A percentile compares a stretch with the other conserved stretches of the same genome.
Evolutionary conservation across 2,113 vertebrate species (phyloP).

Genomic region (Rhodinocichla rosea): DNA sequence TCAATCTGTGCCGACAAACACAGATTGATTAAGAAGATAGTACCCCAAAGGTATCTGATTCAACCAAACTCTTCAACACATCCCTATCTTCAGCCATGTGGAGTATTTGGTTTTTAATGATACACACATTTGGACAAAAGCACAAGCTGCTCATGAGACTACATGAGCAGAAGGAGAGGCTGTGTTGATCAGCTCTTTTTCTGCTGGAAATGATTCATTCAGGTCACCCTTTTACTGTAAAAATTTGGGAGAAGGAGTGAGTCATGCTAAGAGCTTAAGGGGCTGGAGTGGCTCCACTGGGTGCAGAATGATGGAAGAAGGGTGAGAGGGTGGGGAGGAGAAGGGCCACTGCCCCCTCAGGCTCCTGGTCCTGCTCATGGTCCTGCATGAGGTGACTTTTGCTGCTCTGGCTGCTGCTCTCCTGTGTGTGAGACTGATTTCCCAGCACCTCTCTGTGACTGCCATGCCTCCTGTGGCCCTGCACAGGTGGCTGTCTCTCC

Average conservation of each 20-base stretch:
- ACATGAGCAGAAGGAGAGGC: neutral
- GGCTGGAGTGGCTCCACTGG: neutral
- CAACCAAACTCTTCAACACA: neutral
- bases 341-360: neutral
- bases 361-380: neutral
- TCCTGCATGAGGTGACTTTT: neutral
- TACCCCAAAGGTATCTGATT: neutral
- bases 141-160: neutral
- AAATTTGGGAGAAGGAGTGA: neutral
- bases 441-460: neutral
- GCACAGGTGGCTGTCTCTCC: fast-evolving
- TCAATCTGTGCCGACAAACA: neutral
- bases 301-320: neutral
- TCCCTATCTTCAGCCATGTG: neutral
- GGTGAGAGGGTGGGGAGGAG: neutral
- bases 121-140: neutral
- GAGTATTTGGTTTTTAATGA: neutral
- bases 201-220: neutral
- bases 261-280: neutral
- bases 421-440: fast-evolving
- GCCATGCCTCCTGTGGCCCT: neutral
- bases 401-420: neutral
- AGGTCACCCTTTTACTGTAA: neutral
- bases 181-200: neutral
- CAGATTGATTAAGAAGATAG: neutral